phyloP scores from a whole-genome alignment of 2,797 vertebrate genomes.

The Poliocrania exsul region DNA sequence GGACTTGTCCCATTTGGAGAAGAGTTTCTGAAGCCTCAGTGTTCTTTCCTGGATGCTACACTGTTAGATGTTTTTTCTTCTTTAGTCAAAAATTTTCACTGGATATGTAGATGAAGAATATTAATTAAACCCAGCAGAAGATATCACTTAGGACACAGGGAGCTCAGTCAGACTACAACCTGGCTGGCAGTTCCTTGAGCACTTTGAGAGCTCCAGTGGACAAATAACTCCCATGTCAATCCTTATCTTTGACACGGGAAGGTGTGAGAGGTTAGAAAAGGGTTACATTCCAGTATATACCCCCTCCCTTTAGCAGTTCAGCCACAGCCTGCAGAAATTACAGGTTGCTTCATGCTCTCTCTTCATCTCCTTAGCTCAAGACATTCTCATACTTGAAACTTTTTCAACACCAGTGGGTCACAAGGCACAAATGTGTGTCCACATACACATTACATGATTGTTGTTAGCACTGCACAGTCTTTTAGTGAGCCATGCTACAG shows the following conservation, averaged over 20 bases:
- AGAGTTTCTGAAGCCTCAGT: neutral
- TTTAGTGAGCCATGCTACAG: neutral
- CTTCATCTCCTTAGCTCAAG: neutral
- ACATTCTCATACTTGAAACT: neutral
- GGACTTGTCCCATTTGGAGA: neutral
- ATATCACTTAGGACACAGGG: neutral
- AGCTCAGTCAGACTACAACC: neutral
- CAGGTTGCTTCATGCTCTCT: conserved; percentile 40
- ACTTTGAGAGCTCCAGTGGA: neutral
- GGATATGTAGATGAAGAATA: neutral
- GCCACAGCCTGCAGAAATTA: conserved; percentile 43
- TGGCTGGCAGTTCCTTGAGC: neutral
- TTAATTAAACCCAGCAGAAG: neutral
- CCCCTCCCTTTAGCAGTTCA: conserved; percentile 1
- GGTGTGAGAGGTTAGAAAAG: conserved; percentile 31
- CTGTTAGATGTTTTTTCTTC: neutral
- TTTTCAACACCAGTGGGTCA: neutral
- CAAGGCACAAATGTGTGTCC: neutral
- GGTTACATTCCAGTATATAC: conserved; percentile 41
- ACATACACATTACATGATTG: neutral
- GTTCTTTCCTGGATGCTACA: neutral
- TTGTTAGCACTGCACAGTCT: neutral
- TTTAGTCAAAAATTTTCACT: neutral
- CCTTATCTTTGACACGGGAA: neutral
- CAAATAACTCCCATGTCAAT: conserved; percentile 35